Base-by-base conservation (phyloP, 1,140 invertebrate genomes). In the Drosophila punjabiensis region DNA sequence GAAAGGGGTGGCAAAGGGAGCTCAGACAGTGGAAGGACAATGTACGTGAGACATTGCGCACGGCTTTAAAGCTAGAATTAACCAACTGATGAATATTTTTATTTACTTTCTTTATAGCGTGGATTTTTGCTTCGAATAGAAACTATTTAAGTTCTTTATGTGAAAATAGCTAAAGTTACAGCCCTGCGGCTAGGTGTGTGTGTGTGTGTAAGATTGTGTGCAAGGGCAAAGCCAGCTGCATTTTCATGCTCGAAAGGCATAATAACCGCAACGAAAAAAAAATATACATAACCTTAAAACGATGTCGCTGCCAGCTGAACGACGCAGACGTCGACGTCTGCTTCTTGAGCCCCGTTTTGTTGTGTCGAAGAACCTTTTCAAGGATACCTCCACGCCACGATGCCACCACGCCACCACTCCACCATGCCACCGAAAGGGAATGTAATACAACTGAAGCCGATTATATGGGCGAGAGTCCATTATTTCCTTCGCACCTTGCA, bases 331-430 rank as follows among this genome's bases (percentile, higher is more conserved):
- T 39, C 47, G 41, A 52, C 45, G 14, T 59, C 61, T 58, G 16
- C 47, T 53, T 53, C 32, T 33, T 11, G 50, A 32, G 30, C 41
- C 53, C 52, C 55, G 43, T 61, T 83, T 66, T 79, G 81, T 81
- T 79, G 81, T 81, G 84, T 84, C 84, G 81, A 87, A 84, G 78
- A 88, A 88, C 84, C 84, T 89, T 89, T 88, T 89, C 84, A 88
- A 88, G 84, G 84, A 87, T 88, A 88, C 52, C 53, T 24, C 14
- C 20, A 37, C 18, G 16, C 9, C 20, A 37, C 18, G 7, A 4
- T 6, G 24, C 24, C 50, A 52, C 50, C 53, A 37, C 1, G 53
- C 53, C 63, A 69, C 50, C 63, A 76, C 53, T n/a, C n/a, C n/a
- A 79, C 65, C 77, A 76, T 79, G 77, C 77, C n/a, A n/a, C 76